These are phyloP conservation scores for Mactromeris polynyma DNA, from an alignment of 2,888 invertebrate species.

Conservation along the genomic window DNA sequence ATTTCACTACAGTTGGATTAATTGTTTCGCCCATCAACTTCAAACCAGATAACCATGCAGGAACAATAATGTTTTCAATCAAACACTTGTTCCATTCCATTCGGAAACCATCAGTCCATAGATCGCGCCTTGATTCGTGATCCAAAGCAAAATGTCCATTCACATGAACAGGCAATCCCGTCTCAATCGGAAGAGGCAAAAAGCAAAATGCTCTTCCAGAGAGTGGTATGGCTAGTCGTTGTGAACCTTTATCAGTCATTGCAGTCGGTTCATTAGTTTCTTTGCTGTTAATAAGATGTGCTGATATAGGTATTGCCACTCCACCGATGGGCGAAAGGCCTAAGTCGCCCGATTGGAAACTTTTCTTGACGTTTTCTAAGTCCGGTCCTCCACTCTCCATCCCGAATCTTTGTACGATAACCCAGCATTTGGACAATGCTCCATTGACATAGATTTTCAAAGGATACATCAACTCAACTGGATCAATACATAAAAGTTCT, in stretches of 20 bases:
- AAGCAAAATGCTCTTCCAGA: conserved; percentile 78
- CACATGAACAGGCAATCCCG: conserved; percentile 79
- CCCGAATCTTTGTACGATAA: conserved; percentile 67
- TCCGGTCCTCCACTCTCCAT: neutral
- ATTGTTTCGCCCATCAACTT: neutral
- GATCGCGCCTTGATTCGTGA: conserved; percentile 72
- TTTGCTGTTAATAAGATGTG: conserved; percentile 78
- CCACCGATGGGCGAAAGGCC: conserved; percentile 76
- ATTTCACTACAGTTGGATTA: neutral
- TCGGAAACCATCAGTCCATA: conserved; percentile 61
- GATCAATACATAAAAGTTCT: neutral
- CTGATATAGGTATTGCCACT: conserved; percentile 62
- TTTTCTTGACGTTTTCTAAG: conserved; percentile 49
- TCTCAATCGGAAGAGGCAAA: conserved; percentile 77
- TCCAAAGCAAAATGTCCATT: conserved; percentile 80
- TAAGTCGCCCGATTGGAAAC: conserved; percentile 72
- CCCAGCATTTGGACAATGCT: conserved; percentile 37
- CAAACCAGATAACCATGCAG: conserved; percentile 34
- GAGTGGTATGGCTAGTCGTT: conserved; percentile 71
- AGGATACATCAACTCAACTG: conserved; percentile 44
- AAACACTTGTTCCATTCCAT: conserved; percentile 34
- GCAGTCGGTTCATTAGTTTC: conserved; percentile 84
- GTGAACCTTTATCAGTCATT: conserved; percentile 81
- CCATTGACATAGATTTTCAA: conserved; percentile 49
- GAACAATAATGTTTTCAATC: conserved; percentile 15